phyloP scores from a whole-genome alignment of 2,888 invertebrate species.

The Caenorhabditis sinica region DNA sequence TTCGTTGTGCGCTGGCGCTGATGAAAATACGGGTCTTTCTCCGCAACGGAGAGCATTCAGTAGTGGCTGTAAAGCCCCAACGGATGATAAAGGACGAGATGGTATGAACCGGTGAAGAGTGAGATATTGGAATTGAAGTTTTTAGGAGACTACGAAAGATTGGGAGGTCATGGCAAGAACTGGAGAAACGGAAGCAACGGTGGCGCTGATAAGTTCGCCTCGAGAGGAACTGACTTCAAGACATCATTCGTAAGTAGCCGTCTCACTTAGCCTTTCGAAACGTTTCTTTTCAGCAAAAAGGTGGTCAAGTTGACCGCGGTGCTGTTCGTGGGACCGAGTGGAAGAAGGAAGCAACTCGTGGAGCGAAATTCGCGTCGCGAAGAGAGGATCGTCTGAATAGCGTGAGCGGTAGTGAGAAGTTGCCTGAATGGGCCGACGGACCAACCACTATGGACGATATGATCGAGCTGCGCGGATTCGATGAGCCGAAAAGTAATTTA shows the following conservation, averaged over 20 bases:
- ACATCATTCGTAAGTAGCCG: slow-evolving; percentile 73
- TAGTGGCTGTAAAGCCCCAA: slow-evolving; percentile 78
- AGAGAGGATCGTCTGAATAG: slow-evolving; percentile 68
- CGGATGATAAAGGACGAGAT: slow-evolving; percentile 71
- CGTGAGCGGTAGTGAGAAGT: slow-evolving; percentile 70
- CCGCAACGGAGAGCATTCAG: slow-evolving; percentile 81
- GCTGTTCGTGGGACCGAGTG: slow-evolving; percentile 52
- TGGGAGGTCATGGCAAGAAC: slow-evolving; percentile 67
- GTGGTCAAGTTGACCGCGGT: slow-evolving; percentile 35
- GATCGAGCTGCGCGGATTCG: slow-evolving; percentile 83
- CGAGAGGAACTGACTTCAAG: slow-evolving; percentile 73
- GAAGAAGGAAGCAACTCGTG: slow-evolving; percentile 56
- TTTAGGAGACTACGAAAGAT: slow-evolving; percentile 59
- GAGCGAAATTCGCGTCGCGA: slow-evolving; percentile 39
- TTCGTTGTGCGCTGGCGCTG: slow-evolving; percentile 70
- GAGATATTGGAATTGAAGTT: neutral
- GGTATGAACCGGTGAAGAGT: slow-evolving; percentile 20
- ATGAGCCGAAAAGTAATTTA: slow-evolving; percentile 76
- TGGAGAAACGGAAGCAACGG: slow-evolving; percentile 69
- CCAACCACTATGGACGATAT: slow-evolving; percentile 82
- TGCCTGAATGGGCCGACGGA: slow-evolving; percentile 84
- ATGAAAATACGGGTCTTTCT: slow-evolving; percentile 77
- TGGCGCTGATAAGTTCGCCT: slow-evolving; percentile 63
- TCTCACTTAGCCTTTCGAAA: no score
- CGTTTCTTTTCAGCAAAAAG: slow-evolving; percentile 59